Percentiles rank a stretch among this genome's conserved stretches.
These are phyloP conservation scores for Seira musarum DNA, from an alignment of 2,888 invertebrate genomes.

Conservation along the genomic window DNA sequence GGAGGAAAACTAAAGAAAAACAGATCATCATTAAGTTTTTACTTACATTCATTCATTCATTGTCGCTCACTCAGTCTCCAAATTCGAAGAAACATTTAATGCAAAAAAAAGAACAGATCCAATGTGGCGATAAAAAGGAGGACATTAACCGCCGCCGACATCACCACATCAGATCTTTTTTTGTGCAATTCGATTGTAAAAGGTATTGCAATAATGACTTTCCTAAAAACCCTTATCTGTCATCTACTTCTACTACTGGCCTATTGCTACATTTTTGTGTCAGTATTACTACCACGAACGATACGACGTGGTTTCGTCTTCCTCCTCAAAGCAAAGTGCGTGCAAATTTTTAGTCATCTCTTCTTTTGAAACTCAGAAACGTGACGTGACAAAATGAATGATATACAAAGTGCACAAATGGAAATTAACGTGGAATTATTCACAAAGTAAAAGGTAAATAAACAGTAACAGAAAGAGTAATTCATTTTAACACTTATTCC, in stretches of 20 bases:
- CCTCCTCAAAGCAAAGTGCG: conserved; percentile 4
- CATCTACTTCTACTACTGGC: too few species aligned
- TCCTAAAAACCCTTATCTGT: too few species aligned
- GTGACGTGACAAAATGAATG: conserved; percentile 10
- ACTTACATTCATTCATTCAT: conserved; percentile 34
- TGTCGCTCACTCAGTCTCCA: too few species aligned
- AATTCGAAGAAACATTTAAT: too few species aligned
- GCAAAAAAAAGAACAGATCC: conserved; percentile 24
- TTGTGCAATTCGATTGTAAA: background rate
- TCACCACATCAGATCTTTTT: too few species aligned
- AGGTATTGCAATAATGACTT: background rate
- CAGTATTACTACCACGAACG: conserved; percentile 6
- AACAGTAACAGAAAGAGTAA: background rate
- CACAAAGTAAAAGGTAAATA: conserved; percentile 9
- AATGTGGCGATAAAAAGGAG: conserved; percentile 35
- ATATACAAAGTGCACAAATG: conserved; percentile 7
- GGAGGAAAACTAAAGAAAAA: conserved; percentile 15
- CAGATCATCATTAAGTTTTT: conserved; percentile 28
- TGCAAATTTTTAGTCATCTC: conserved; percentile 14
- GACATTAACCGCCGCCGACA: conserved; percentile 27
- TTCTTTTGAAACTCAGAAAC: conserved; percentile 1
- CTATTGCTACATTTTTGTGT: background rate
- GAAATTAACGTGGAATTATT: background rate
- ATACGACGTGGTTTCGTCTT: background rate
- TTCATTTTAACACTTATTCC: background rate